These are phyloP conservation scores for Rhinopithecus roxellana DNA, from an alignment of 2,113 vertebrate genomes.

Conservation along the genomic window DNA sequence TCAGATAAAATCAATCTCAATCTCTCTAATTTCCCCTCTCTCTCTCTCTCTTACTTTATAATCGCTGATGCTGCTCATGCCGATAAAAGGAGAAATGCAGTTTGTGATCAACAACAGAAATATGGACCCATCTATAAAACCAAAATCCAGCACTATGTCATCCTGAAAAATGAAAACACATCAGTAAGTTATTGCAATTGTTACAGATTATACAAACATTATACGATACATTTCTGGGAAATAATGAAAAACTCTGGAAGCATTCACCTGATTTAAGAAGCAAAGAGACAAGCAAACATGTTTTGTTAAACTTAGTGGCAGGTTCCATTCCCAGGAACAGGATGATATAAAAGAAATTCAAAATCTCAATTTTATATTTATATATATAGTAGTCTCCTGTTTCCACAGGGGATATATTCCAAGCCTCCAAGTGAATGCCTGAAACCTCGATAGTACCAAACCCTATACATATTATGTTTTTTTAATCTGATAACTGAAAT, in stretches of 20 bases:
- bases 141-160: neutral
- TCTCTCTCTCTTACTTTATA: conserved; percentile 79
- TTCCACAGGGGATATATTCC: neutral
- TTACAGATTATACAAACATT: neutral
- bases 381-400: neutral
- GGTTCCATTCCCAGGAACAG: neutral
- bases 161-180: neutral
- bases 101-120: conserved; percentile 65
- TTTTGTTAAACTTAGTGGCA: neutral
- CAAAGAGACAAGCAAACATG: neutral
- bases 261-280: neutral
- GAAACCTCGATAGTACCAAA: neutral
- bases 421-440: neutral
- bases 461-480: neutral
- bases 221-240: neutral
- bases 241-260: neutral
- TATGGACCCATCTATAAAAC: neutral
- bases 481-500: neutral
- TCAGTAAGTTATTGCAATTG: neutral
- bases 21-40: neutral
- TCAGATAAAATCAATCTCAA: neutral
- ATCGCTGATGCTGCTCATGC: conserved; percentile 88
- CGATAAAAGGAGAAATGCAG: conserved; percentile 87
- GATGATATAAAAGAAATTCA: neutral
- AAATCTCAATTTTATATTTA: neutral